These are phyloP conservation scores for Elmis aenea DNA, from an alignment of 2,888 invertebrate species.

Conservation along the genomic window DNA sequence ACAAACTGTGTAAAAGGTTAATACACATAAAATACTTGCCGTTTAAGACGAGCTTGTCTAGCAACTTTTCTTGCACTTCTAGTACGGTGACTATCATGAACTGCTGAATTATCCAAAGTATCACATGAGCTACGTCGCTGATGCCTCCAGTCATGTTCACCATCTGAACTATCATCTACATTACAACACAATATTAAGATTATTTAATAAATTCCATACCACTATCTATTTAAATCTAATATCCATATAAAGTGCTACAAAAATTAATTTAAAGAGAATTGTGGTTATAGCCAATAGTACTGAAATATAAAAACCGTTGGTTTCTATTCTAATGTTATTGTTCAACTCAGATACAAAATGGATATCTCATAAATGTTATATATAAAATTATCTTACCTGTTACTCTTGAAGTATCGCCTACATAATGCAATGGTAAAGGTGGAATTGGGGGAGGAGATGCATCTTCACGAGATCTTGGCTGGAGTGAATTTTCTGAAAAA, in stretches of 20 bases:
- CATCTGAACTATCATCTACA: conserved; percentile 53
- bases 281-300: too few relatives aligned
- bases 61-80: conserved; percentile 47
- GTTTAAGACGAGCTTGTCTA: conserved; percentile 65
- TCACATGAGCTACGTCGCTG: conserved; percentile 41
- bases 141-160: conserved; percentile 39
- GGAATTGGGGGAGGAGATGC: conserved; percentile 64
- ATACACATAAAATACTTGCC: too few relatives aligned
- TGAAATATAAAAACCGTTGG: too few relatives aligned
- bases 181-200: too few relatives aligned
- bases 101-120: conserved; percentile 47
- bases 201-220: neutral
- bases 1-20: neutral
- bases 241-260: too few relatives aligned
- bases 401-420: too few relatives aligned
- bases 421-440: conserved; percentile 59
- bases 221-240: neutral
- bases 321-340: too few relatives aligned
- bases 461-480: conserved; percentile 37
- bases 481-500: conserved; percentile 33
- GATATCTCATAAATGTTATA: too few relatives aligned
- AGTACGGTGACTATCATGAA: conserved; percentile 39
- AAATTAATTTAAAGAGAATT: too few relatives aligned
- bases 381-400: too few relatives aligned
- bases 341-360: too few relatives aligned